phyloP scores from a whole-genome alignment of 2,888 invertebrate genomes.

The Petrolisthes manimaculis region DNA sequence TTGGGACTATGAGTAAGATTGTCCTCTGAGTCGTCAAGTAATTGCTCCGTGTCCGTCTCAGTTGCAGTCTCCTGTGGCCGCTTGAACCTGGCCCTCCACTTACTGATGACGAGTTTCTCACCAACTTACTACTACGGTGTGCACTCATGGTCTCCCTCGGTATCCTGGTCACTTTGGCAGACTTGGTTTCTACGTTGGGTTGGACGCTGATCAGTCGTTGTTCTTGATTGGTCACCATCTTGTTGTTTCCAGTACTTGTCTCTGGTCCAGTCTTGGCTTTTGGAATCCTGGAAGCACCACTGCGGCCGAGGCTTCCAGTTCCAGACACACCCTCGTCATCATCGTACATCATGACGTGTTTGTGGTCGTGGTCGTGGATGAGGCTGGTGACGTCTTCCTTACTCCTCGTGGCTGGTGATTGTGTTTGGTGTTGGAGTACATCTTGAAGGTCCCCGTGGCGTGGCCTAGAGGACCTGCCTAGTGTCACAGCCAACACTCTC shows the following conservation, averaged over 20 bases:
- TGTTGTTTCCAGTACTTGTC: not conserved
- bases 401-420: too few species aligned
- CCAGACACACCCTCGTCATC: constrained; percentile 5
- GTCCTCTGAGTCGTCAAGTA: constrained; percentile 39
- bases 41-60: constrained; percentile 54
- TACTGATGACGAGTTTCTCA: constrained; percentile 57
- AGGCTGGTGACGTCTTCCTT: constrained; percentile 41
- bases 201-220: not conserved
- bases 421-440: not conserved
- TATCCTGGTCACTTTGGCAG: constrained; percentile 46
- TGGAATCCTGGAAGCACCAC: not conserved
- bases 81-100: constrained; percentile 52
- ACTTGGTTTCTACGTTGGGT: constrained; percentile 35
- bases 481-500: constrained; percentile 49
- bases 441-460: constrained; percentile 29
- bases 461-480: constrained; percentile 48
- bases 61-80: constrained; percentile 30
- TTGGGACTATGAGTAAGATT: constrained; percentile 11
- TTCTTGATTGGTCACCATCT: not conserved
- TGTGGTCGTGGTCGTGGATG: not conserved
- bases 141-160: constrained; percentile 50
- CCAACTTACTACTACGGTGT: constrained; percentile 46
- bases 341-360: not conserved
- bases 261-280: constrained; percentile 18
- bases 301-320: constrained; percentile 9